A percentile compares a stretch with the other conserved stretches of the same genome.
Conservation (phyloP, 2,113 vertebrate species). For the Hiodon tergisus region DNA sequence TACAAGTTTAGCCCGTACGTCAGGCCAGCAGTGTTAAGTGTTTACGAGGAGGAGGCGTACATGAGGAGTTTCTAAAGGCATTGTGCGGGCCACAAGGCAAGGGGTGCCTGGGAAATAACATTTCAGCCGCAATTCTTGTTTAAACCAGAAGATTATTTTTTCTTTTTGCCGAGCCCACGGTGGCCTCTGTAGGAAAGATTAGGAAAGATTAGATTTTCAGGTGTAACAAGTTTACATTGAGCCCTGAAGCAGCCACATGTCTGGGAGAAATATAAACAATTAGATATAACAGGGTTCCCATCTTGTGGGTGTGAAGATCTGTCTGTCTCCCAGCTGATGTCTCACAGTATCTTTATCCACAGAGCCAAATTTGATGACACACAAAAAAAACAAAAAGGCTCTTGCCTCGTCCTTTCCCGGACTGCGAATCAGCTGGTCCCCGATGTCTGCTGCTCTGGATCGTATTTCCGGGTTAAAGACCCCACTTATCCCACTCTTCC, state of each 20-base stretch:
- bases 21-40: too few species aligned
- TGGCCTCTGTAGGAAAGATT: constrained; percentile 1
- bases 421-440: not conserved
- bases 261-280: not conserved
- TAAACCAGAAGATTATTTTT: not conserved
- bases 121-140: constrained; percentile 2
- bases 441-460: not conserved
- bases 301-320: not conserved
- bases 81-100: not conserved
- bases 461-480: not conserved
- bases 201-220: constrained; percentile 1
- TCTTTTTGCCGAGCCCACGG: not conserved
- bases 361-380: not conserved
- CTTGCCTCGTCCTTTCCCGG: not conserved
- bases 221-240: not conserved
- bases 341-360: not conserved
- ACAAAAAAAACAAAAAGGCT: not conserved
- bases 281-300: not conserved
- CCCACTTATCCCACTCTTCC: not conserved
- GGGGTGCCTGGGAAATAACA: not conserved
- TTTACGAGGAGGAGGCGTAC: not conserved
- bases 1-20: too few species aligned
- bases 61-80: not conserved
- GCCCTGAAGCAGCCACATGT: not conserved
- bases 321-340: not conserved